Base-by-base conservation (phyloP, 2,888 invertebrate species). In the Diarsia mendica region DNA sequence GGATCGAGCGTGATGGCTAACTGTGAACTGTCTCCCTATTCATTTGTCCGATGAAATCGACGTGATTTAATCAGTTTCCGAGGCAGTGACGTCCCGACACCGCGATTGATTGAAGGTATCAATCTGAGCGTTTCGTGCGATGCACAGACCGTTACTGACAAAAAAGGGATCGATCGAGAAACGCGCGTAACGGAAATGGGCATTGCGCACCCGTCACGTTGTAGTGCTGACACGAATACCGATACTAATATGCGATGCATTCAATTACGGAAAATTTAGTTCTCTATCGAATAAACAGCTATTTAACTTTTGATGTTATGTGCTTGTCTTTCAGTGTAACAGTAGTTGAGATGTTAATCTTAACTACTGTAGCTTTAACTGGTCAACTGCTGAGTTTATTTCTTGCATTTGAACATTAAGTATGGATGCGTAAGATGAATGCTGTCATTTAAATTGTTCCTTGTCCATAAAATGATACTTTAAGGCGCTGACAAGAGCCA, bases 31-130 rank as follows among this genome's bases (percentile, higher is more conserved):
- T 88, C 91, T 90, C 89, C 80, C 92, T 87, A 91, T 93, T 94
- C 92, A 93, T 93, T 94, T 92, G 93, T 93, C 93, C 88, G 93
- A 94, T 92, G 92, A 93, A 93, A 93, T 93, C 94, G 94, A 95
- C 94, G 95, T 95, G 95, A 96, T 96, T 94, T 93, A 96, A 96
- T 96, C 96, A 95, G 95, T 92, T 93, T 93, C 90, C 91, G 89
- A 92, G 87, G 90, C 92, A 92, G 90, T 90, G 94, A 92, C 91
- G 93, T 94, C 93, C 94, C 92, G 94, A 94, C 93, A 93, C 92
- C 91, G 90, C 89, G 89, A 92, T 92, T 94, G 95, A 95, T 95
- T 93, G 95, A 94, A 95, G 94, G 95, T 95, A 96, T 96, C 95
- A 94, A 95, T 95, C 95, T 95, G 91, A 89, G 80, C 89, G 91